Evolutionary conservation across 2,888 invertebrate species (phyloP).

Genomic region (Chouioia cunea): DNA sequence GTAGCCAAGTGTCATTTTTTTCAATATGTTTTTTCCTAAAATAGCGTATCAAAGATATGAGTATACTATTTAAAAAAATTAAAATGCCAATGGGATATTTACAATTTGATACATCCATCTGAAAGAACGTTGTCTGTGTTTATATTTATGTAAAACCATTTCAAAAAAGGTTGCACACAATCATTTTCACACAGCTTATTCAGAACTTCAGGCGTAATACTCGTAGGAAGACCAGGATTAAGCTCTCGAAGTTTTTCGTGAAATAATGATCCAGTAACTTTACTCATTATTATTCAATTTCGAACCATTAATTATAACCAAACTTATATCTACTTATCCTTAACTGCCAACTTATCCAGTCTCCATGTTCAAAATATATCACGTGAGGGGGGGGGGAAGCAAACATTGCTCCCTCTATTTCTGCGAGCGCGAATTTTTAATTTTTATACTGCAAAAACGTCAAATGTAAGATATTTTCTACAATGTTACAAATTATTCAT

Average conservation of each 20-base stretch:
- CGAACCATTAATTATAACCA: slow-evolving; percentile 11
- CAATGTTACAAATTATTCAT: background rate
- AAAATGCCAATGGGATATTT: slow-evolving; percentile 43
- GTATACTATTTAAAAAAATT: slow-evolving; percentile 19
- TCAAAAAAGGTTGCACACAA: slow-evolving; percentile 58
- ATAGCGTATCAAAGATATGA: slow-evolving; percentile 23
- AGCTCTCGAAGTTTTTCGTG: slow-evolving; percentile 58
- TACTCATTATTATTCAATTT: slow-evolving; percentile 33
- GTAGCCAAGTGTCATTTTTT: slow-evolving; percentile 56
- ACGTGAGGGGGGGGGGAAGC: too few relatives aligned
- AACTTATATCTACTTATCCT: background rate
- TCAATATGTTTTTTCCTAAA: slow-evolving; percentile 57
- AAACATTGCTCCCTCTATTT: slow-evolving; percentile 10
- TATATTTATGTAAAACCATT: slow-evolving; percentile 62
- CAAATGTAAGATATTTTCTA: background rate
- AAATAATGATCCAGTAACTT: slow-evolving; percentile 53
- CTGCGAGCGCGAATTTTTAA: background rate
- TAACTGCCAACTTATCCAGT: background rate
- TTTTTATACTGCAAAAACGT: too few relatives aligned
- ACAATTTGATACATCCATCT: slow-evolving; percentile 59
- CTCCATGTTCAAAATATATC: too few relatives aligned
- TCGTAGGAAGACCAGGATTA: slow-evolving; percentile 54
- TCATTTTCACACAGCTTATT: slow-evolving; percentile 58
- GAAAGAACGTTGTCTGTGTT: slow-evolving; percentile 58
- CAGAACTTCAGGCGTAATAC: slow-evolving; percentile 56